Evolutionary conservation across 2,888 invertebrate species (phyloP).

Genomic region (Cartodere bifasciata): DNA sequence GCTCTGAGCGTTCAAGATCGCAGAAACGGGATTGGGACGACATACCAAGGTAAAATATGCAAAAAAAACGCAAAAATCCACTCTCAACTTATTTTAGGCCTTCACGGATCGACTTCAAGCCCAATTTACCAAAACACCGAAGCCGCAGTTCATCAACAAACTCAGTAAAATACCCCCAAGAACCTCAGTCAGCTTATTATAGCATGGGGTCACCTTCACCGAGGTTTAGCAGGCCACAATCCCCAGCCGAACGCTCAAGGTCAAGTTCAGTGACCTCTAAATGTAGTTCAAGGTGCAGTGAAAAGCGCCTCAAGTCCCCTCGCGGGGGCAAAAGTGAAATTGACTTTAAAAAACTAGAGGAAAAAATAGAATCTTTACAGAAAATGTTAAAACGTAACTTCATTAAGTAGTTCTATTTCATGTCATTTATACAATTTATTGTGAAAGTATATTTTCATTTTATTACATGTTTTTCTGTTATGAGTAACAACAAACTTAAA

Average conservation of each 20-base stretch:
- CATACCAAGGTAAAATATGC: slow-evolving; percentile 11
- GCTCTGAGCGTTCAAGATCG: neutral
- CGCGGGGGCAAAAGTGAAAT: slow-evolving; percentile 22
- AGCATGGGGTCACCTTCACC: no score
- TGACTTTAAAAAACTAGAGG: slow-evolving; percentile 32
- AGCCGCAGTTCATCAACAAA: no score
- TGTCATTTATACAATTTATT: no score
- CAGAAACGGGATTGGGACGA: slow-evolving; percentile 7
- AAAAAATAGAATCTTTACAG: slow-evolving; percentile 32
- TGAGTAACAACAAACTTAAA: no score
- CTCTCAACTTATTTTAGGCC: slow-evolving; percentile 4
- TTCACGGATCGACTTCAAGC: slow-evolving; percentile 5
- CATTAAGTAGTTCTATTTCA: no score
- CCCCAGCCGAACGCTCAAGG: slow-evolving; percentile 7
- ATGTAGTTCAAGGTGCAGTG: slow-evolving; percentile 17
- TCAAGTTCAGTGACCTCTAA: slow-evolving; percentile 17
- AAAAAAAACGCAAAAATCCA: neutral
- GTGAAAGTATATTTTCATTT: no score
- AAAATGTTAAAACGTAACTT: slow-evolving; percentile 28
- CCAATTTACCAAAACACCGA: no score
- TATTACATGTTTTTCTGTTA: no score
- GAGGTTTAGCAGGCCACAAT: slow-evolving; percentile 1
- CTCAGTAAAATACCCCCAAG: no score
- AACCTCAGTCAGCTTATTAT: no score
- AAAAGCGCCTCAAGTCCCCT: slow-evolving; percentile 12